These are phyloP conservation scores for Drosophila carrolli DNA, from an alignment of 1,140 invertebrate genomes.

Conservation along the genomic window DNA sequence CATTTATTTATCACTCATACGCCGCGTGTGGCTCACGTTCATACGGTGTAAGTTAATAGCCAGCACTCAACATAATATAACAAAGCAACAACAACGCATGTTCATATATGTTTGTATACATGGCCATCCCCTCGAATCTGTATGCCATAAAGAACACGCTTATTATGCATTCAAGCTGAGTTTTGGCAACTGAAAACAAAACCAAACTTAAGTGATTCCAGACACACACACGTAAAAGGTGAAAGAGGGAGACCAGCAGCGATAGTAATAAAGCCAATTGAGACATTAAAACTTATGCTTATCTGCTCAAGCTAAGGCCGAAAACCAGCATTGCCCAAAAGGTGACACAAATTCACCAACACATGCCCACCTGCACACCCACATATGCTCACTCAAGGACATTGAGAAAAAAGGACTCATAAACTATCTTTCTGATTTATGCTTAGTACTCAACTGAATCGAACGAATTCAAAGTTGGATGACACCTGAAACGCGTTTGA, in stretches of 20 bases:
- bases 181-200: constrained; percentile 71
- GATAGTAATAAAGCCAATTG: constrained; percentile 50
- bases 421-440: no score
- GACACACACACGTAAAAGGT: constrained; percentile 26
- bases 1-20: constrained; percentile 69
- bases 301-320: constrained; percentile 19
- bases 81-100: constrained; percentile 31
- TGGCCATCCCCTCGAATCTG: neutral
- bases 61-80: constrained; percentile 71
- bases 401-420: neutral
- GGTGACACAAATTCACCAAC: constrained; percentile 24
- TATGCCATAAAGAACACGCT: constrained; percentile 47
- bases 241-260: neutral
- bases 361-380: neutral
- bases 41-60: constrained; percentile 71
- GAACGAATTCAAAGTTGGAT: neutral
- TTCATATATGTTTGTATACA: no score
- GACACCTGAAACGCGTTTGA: no score
- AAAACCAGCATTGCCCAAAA: constrained; percentile 9
- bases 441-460: no score
- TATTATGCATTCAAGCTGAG: constrained; percentile 69
- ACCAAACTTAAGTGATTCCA: constrained; percentile 73
- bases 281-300: constrained; percentile 62
- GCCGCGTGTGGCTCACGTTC: constrained; percentile 57
- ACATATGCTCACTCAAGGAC: neutral